Evolutionary conservation across 2,113 vertebrate genomes (phyloP).

Genomic region (Columba livia): DNA sequence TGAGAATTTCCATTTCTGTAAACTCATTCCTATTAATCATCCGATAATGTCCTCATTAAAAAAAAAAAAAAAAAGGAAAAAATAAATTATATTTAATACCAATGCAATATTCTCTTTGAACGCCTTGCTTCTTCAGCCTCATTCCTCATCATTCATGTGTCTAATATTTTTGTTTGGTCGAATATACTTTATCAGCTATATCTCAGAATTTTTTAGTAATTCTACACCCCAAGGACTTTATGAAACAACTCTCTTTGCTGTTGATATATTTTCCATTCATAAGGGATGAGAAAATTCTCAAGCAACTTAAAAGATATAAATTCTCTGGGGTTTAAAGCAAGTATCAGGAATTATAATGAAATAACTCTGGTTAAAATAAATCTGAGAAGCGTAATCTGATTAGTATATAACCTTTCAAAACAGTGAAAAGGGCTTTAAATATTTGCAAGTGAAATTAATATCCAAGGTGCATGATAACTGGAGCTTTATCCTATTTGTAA

Average conservation of each 20-base stretch:
- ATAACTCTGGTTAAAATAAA: not conserved
- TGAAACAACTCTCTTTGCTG: not conserved
- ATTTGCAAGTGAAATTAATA: not conserved
- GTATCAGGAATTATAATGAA: not conserved
- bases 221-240: not conserved
- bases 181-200: not conserved
- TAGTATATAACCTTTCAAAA: not conserved
- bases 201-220: not conserved
- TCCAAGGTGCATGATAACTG: not conserved
- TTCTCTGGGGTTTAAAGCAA: not conserved
- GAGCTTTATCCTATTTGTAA: not conserved
- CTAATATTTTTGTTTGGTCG: not conserved
- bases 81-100: not conserved
- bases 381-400: not conserved
- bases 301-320: not conserved
- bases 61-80: not conserved
- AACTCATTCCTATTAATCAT: not conserved
- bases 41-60: not conserved
- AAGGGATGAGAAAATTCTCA: not conserved
- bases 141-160: not conserved
- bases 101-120: not conserved
- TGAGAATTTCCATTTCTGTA: not conserved
- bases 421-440: not conserved
- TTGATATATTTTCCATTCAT: not conserved
- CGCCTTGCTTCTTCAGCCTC: not conserved